Evolutionary conservation across 2,113 vertebrate species (phyloP).

Genomic region (Numenius arquata): DNA sequence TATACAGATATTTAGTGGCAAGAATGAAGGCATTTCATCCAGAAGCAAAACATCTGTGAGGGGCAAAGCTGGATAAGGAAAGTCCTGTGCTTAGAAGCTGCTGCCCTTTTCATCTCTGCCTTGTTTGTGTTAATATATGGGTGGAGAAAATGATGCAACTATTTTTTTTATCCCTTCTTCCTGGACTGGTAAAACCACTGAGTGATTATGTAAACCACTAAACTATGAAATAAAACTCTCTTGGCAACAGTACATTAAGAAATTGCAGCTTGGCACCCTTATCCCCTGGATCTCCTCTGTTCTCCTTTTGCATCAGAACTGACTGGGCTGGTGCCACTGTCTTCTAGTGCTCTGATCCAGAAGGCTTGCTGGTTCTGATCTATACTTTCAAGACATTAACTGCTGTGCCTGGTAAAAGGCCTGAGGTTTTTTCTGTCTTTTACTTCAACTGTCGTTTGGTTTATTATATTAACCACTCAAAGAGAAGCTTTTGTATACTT

Average conservation of each 20-base stretch:
- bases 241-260: not conserved
- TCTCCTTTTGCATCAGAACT: not conserved
- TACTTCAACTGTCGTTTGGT: not conserved
- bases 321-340: not conserved
- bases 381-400: not conserved
- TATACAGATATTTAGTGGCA: not conserved
- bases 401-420: not conserved
- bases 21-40: not conserved
- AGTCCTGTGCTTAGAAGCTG: not conserved
- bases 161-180: slow-evolving; percentile 5
- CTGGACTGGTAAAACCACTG: slow-evolving; percentile 46
- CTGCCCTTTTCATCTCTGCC: slow-evolving; percentile 18
- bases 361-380: not conserved
- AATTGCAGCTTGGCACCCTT: not conserved
- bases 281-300: not conserved
- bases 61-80: not conserved
- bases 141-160: slow-evolving; percentile 35
- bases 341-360: not conserved
- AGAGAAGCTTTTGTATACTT: not conserved
- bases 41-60: not conserved
- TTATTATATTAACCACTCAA: not conserved
- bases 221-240: slow-evolving; percentile 3
- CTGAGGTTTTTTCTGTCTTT: not conserved
- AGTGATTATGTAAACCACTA: slow-evolving; percentile 43
- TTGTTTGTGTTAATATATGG: not conserved